phyloP scores from a whole-genome alignment of 2,113 vertebrate genomes.

The Syrrhaptes paradoxus region DNA sequence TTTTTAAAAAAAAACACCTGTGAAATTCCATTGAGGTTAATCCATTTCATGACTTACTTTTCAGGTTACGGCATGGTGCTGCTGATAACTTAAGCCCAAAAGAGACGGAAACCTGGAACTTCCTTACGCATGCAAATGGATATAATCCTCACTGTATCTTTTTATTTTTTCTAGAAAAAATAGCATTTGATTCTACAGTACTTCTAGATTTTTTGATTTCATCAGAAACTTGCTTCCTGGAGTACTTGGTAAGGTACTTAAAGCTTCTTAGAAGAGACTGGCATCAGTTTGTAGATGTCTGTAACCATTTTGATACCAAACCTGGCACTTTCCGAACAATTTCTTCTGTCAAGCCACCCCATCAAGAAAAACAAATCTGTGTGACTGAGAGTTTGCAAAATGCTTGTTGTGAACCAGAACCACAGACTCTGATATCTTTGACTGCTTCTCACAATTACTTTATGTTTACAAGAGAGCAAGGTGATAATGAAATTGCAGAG shows the following conservation, averaged over 20 bases:
- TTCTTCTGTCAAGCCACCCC: background rate
- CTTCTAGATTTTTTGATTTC: conserved; percentile 96
- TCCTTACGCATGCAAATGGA: conserved; percentile 66
- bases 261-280: conserved; percentile 83
- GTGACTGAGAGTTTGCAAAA: background rate
- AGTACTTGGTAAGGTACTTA: conserved; percentile 91
- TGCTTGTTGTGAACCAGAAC: background rate
- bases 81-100: background rate
- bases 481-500: background rate
- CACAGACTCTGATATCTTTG: background rate
- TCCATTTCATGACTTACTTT: conserved; percentile 19
- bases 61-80: conserved; percentile 23
- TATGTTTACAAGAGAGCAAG: background rate
- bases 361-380: background rate
- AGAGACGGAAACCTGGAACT: conserved; percentile 35
- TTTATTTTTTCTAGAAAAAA: conserved; percentile 81
- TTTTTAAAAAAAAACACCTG: background rate
- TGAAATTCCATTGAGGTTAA: background rate
- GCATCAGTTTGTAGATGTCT: conserved; percentile 75
- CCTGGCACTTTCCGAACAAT: background rate
- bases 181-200: conserved; percentile 87
- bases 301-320: conserved; percentile 54
- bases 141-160: conserved; percentile 93
- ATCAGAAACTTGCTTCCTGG: conserved; percentile 92
- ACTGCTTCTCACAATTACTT: background rate